These are phyloP conservation scores for Melieria omissa DNA, from an alignment of 2,888 invertebrate genomes.

Conservation along the genomic window DNA sequence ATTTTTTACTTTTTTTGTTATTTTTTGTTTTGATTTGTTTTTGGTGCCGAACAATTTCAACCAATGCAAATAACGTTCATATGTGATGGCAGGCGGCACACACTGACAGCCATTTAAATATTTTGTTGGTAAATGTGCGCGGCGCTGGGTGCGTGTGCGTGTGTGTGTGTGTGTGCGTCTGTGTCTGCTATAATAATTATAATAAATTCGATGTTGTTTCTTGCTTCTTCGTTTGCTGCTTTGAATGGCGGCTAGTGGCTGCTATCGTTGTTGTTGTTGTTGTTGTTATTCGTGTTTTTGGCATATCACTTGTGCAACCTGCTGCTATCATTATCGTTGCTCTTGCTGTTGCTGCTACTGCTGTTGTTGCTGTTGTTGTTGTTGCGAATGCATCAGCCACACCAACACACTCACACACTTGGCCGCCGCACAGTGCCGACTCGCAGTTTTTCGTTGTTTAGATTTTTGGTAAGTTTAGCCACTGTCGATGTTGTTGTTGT, in stretches of 20 bases:
- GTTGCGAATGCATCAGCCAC: constrained; percentile 1
- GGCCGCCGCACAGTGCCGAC: constrained; percentile 6
- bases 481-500: constrained; percentile 1
- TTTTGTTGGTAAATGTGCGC: neutral
- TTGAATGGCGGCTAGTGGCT: neutral
- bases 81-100: neutral
- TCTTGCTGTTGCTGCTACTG: constrained; percentile 40
- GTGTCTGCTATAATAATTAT: neutral
- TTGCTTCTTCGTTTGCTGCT: neutral
- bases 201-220: constrained; percentile 10
- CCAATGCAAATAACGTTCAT: neutral
- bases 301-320: constrained; percentile 43
- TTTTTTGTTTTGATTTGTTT: no score
- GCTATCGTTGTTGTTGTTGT: constrained; percentile 26
- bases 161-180: constrained; percentile 42
- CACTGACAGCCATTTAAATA: neutral
- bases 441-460: neutral
- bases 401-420: constrained; percentile 21
- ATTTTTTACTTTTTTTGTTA: no score
- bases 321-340: constrained; percentile 42
- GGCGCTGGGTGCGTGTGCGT: constrained; percentile 7
- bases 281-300: constrained; percentile 38
- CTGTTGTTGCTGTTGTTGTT: constrained; percentile 36
- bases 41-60: no score
- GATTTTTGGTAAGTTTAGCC: neutral